A percentile compares a stretch with the other conserved stretches of the same genome.
Evolutionary conservation across 2,888 invertebrate species (phyloP).

Genomic region (Metallyticus violacea): DNA sequence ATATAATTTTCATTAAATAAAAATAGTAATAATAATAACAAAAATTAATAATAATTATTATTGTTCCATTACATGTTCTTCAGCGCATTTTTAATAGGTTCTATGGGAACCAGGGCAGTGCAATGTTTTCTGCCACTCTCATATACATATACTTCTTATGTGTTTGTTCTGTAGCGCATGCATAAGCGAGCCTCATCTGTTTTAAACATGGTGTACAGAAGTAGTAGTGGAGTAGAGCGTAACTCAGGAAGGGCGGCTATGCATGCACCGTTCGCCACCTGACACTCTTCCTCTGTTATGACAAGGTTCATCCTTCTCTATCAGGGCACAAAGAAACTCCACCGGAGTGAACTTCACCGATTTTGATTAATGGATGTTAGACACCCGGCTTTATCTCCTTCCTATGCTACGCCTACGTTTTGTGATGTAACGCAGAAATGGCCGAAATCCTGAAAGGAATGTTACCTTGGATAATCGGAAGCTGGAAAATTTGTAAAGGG

Average conservation of each 20-base stretch:
- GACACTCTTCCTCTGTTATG: background rate
- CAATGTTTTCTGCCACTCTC: too few species aligned
- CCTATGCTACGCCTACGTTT: background rate
- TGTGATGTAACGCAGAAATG: background rate
- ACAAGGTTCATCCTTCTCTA: background rate
- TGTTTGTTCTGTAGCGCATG: too few species aligned
- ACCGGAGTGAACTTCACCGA: background rate
- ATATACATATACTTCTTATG: too few species aligned
- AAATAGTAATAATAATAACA: too few species aligned
- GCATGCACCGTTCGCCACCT: background rate
- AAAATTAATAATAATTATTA: too few species aligned
- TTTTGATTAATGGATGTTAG: background rate
- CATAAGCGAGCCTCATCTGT: background rate
- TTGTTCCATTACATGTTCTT: too few species aligned
- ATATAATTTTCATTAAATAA: too few species aligned
- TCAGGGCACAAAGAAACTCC: background rate
- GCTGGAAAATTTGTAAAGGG: background rate
- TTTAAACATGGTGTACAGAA: too few species aligned
- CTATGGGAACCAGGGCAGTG: too few species aligned
- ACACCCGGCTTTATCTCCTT: background rate
- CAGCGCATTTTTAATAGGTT: too few species aligned
- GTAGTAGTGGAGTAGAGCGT: background rate
- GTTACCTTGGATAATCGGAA: background rate
- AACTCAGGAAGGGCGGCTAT: background rate
- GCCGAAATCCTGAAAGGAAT: background rate